Conservation (phyloP, 1,140 invertebrate species). For the Neotoxoptera formosana region DNA sequence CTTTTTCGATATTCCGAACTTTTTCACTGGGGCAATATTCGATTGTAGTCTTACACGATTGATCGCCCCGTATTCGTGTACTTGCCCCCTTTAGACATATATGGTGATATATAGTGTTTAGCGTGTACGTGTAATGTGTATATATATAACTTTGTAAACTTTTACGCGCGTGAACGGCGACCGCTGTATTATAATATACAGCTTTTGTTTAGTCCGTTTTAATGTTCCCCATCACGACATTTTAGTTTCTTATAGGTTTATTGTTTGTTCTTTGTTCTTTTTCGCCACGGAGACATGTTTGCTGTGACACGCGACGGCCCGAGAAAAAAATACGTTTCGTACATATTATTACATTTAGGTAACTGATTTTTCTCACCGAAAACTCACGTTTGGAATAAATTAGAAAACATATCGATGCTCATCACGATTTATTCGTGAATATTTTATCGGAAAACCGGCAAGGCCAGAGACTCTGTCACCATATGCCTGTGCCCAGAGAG, state of each 20-base stretch:
- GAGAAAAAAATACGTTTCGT: not conserved
- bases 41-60: slow-evolving; percentile 44
- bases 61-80: slow-evolving; percentile 13
- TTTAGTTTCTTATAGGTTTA: not conserved
- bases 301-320: not conserved
- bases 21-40: slow-evolving; percentile 48
- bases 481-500: too few species aligned
- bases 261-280: not conserved
- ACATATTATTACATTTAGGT: not conserved
- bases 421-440: not conserved
- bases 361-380: not conserved
- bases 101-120: not conserved
- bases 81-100: not conserved
- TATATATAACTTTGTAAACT: not conserved
- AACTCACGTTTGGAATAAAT: not conserved
- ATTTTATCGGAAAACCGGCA: not conserved
- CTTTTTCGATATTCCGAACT: slow-evolving; percentile 46
- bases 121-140: not conserved
- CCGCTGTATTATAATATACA: not conserved
- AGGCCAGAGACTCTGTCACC: too few species aligned
- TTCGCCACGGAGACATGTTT: not conserved
- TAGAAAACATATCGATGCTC: not conserved
- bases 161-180: not conserved
- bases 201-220: not conserved
- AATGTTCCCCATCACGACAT: slow-evolving; percentile 19